Percentiles rank a stretch among this genome's conserved stretches.
These are phyloP conservation scores for Apolygus lucorum DNA, from an alignment of 1,140 invertebrate genomes.

Conservation along the genomic window DNA sequence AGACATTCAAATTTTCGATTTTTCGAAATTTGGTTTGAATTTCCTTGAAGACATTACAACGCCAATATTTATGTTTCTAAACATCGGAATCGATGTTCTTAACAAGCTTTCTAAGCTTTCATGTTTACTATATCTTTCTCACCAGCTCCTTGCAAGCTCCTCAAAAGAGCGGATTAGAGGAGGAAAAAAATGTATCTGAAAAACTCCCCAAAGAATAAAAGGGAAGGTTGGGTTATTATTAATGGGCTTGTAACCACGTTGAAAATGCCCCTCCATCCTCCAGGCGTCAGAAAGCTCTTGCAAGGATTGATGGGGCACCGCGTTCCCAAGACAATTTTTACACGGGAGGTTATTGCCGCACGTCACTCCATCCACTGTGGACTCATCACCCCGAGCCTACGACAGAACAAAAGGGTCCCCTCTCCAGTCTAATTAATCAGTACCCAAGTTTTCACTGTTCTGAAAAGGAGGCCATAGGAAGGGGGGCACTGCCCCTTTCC, in stretches of 20 bases:
- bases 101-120: too few species aligned
- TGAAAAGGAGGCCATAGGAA: neutral
- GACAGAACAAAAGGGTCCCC: neutral
- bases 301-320: neutral
- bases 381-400: neutral
- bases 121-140: too few species aligned
- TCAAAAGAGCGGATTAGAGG: too few species aligned
- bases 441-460: conserved; percentile 8
- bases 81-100: too few species aligned
- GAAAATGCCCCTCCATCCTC: neutral
- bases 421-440: conserved; percentile 5
- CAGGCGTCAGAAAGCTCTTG: neutral
- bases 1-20: too few species aligned
- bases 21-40: too few species aligned
- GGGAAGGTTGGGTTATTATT: neutral
- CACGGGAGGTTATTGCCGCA: neutral
- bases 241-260: neutral
- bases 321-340: conserved; percentile 14
- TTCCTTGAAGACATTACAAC: too few species aligned
- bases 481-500: neutral
- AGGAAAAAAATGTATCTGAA: neutral
- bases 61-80: too few species aligned
- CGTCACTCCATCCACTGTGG: neutral
- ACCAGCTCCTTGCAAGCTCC: too few species aligned
- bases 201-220: neutral